Conservation (phyloP, 2,797 vertebrate genomes). For the Peromyscus aztecus region DNA sequence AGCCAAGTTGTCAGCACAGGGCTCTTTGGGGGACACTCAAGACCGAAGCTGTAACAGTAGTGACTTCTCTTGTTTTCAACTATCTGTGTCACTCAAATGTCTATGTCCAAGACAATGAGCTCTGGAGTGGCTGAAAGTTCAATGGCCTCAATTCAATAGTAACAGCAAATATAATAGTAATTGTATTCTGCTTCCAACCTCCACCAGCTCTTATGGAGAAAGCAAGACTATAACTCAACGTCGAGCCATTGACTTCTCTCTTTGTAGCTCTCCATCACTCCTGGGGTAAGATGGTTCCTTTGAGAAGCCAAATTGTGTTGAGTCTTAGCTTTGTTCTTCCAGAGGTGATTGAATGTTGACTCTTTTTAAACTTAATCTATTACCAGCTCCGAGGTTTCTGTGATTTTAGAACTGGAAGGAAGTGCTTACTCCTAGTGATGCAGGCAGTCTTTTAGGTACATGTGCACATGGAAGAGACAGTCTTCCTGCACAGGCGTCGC, state of each 20-base stretch:
- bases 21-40: background rate
- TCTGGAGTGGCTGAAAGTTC: background rate
- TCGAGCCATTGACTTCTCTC: background rate
- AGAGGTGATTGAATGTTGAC: background rate
- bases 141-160: background rate
- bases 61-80: constrained; percentile 12
- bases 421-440: background rate
- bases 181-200: background rate
- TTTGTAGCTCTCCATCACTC: background rate
- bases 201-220: background rate
- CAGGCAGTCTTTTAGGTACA: background rate
- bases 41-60: background rate
- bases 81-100: background rate
- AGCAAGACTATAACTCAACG: background rate
- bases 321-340: constrained; percentile 13
- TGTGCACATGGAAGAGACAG: background rate
- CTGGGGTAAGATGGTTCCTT: background rate
- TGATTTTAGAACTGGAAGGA: background rate
- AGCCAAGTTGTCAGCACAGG: background rate
- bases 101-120: background rate
- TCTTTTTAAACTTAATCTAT: background rate
- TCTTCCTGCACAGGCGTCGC: background rate
- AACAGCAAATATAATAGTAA: background rate
- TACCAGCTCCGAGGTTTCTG: background rate
- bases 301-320: background rate